These are phyloP conservation scores for Hydrochoerus hydrochaeris DNA, from an alignment of 2,113 vertebrate genomes.

Conservation along the genomic window DNA sequence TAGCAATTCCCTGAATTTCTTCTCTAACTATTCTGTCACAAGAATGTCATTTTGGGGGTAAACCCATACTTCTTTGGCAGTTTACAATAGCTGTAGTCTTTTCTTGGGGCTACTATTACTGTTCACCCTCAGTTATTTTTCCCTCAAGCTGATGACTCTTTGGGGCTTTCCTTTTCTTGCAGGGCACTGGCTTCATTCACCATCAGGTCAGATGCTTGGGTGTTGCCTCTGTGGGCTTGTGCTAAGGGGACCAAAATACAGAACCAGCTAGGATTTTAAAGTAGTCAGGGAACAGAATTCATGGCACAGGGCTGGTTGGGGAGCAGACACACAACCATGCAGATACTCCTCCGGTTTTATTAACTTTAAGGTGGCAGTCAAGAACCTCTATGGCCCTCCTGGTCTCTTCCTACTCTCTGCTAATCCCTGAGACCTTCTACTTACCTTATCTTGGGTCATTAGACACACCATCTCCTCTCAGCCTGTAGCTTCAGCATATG, in stretches of 20 bases:
- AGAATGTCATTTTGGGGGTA: not conserved
- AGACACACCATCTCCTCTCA: not conserved
- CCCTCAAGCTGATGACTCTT: not conserved
- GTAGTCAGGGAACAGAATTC: not conserved
- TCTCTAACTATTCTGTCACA: not conserved
- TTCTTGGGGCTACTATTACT: not conserved
- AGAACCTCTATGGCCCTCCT: too few relatives aligned
- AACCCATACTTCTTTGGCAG: not conserved
- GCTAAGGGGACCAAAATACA: not conserved
- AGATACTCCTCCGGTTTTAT: not conserved
- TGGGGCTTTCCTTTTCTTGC: not conserved
- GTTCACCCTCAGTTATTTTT: not conserved
- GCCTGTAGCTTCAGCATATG: not conserved
- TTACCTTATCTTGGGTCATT: not conserved
- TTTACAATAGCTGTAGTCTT: not conserved
- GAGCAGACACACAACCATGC: not conserved
- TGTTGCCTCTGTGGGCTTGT: not conserved
- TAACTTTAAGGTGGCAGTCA: not conserved
- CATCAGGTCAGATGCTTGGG: not conserved
- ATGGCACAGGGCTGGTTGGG: not conserved
- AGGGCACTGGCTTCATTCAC: not conserved
- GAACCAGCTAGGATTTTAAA: not conserved
- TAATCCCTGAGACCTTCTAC: accelerated
- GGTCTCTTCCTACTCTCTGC: not conserved
- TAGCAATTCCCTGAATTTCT: not conserved